These are phyloP conservation scores for Spinus olivaceus DNA, from an alignment of 2,797 vertebrate species.

Conservation along the genomic window DNA sequence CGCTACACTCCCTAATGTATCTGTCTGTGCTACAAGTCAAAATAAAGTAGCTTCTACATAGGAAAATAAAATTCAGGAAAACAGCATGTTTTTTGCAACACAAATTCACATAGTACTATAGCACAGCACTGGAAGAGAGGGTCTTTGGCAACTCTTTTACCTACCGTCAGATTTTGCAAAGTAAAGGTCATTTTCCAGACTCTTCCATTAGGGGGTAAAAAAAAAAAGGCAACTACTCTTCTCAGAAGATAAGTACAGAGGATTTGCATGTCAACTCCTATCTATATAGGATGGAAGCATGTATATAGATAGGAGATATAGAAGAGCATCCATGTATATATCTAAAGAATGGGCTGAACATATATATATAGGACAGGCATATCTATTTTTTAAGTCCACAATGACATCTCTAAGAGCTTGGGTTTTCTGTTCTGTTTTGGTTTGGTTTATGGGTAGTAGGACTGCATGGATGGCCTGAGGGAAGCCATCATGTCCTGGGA, in stretches of 20 bases:
- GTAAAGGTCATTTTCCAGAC: background rate
- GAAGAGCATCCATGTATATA: background rate
- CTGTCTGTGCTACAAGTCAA: background rate
- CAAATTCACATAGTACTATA: background rate
- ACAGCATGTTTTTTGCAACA: background rate
- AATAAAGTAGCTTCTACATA: background rate
- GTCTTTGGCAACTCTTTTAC: background rate
- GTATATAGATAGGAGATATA: background rate
- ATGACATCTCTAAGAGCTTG: background rate
- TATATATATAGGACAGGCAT: background rate
- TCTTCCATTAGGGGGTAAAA: background rate
- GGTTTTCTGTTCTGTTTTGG: background rate
- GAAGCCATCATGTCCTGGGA: background rate
- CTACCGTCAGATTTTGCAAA: rapidly evolving
- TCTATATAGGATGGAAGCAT: background rate
- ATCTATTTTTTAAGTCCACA: background rate
- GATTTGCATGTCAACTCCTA: background rate
- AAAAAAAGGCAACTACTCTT: background rate
- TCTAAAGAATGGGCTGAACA: background rate
- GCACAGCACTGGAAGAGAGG: background rate
- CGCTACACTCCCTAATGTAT: background rate
- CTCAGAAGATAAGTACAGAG: background rate
- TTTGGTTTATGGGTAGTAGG: background rate
- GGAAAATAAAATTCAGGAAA: background rate
- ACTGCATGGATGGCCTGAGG: no score